phyloP scores from a whole-genome alignment of 2,113 vertebrate species.

The Phyllostomus hastatus region DNA sequence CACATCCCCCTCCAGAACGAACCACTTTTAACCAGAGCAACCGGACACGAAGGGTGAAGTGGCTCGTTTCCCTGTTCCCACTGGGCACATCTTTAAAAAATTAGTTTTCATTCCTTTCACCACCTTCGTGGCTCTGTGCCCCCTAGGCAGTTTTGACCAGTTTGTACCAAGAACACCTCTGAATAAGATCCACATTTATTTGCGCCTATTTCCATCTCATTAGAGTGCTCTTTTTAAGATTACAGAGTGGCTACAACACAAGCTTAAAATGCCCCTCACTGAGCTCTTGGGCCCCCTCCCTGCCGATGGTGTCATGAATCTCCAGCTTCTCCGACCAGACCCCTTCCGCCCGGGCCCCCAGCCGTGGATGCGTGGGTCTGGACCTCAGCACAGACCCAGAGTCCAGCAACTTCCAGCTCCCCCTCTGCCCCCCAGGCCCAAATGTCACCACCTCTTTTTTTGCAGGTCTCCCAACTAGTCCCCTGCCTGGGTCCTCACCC shows the following conservation, averaged over 20 bases:
- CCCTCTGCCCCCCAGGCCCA: neutral
- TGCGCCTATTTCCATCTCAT: neutral
- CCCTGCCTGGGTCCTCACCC: neutral
- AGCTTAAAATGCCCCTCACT: fast-evolving
- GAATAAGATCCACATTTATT: neutral
- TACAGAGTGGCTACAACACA: no score
- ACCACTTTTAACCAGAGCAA: neutral
- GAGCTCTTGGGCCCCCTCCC: neutral
- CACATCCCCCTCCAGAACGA: neutral
- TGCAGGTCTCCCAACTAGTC: neutral
- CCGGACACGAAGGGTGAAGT: neutral
- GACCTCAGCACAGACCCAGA: no score
- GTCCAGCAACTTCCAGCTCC: neutral
- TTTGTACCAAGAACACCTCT: neutral
- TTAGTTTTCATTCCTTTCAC: neutral
- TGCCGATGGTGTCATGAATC: fast-evolving
- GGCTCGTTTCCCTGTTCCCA: neutral
- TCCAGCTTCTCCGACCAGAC: fast-evolving
- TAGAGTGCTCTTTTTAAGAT: neutral
- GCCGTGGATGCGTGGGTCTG: neutral
- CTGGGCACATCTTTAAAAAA: neutral
- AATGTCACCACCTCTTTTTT: neutral
- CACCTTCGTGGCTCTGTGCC: neutral
- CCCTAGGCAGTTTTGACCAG: neutral
- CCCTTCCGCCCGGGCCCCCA: fast-evolving